phyloP scores from a whole-genome alignment of 1,140 invertebrate species.

The Popillia japonica region DNA sequence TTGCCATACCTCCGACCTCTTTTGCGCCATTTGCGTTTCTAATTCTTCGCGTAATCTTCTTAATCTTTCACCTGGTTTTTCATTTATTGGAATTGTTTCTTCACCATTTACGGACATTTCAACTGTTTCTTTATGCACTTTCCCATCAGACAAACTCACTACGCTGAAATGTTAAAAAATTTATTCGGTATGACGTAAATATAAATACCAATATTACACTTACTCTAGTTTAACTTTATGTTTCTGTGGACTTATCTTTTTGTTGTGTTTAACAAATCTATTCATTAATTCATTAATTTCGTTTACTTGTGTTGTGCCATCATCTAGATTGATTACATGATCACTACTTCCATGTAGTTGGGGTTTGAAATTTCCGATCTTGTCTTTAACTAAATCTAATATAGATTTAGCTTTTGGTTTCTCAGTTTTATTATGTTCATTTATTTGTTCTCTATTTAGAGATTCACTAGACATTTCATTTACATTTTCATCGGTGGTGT shows the following conservation, averaged over 20 bases:
- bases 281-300: conserved; percentile 69
- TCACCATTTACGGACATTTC: conserved; percentile 58
- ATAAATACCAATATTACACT: conserved; percentile 39
- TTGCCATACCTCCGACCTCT: conserved; percentile 70
- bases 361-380: conserved; percentile 60
- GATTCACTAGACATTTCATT: background rate
- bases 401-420: conserved; percentile 36
- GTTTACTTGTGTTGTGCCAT: conserved; percentile 58
- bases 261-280: conserved; percentile 69
- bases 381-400: conserved; percentile 51
- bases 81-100: conserved; percentile 52
- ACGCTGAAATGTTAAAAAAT: conserved; percentile 46
- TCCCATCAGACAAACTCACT: conserved; percentile 58
- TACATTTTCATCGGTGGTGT: background rate
- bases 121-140: conserved; percentile 61
- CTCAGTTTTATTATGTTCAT: conserved; percentile 21
- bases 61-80: conserved; percentile 69
- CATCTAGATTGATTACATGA: conserved; percentile 68
- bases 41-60: conserved; percentile 69
- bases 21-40: conserved; percentile 69
- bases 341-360: conserved; percentile 67
- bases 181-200: background rate
- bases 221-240: conserved; percentile 57
- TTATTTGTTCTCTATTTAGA: conserved; percentile 39
- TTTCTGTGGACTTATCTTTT: conserved; percentile 62